A percentile compares a stretch with the other conserved stretches of the same genome.
Evolutionary conservation across 2,888 invertebrate genomes (phyloP).

Genomic region (Cheilosia grossa): DNA sequence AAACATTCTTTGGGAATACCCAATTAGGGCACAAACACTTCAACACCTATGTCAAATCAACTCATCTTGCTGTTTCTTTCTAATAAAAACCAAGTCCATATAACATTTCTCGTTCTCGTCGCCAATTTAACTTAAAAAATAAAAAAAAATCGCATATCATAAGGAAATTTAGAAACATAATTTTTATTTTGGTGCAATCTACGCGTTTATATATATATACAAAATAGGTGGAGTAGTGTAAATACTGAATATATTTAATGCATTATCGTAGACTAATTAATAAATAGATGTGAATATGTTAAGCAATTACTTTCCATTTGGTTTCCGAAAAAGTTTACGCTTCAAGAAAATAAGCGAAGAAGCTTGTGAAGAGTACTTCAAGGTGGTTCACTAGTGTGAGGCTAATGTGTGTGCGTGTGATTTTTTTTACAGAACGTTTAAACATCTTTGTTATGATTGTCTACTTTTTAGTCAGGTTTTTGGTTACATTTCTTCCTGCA

Average conservation of each 20-base stretch:
- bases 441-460: background rate
- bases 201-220: slow-evolving; percentile 45
- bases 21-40: slow-evolving; percentile 34
- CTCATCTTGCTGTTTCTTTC: slow-evolving; percentile 24
- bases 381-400: background rate
- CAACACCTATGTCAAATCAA: background rate
- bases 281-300: slow-evolving; percentile 36
- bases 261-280: slow-evolving; percentile 40
- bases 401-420: background rate
- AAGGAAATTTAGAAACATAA: slow-evolving; percentile 55
- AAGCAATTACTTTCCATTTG: slow-evolving; percentile 38
- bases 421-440: background rate
- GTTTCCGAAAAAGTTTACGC: slow-evolving; percentile 29
- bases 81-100: background rate
- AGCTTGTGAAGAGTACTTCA: slow-evolving; percentile 27
- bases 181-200: slow-evolving; percentile 71
- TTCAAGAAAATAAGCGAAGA: slow-evolving; percentile 21
- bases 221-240: slow-evolving; percentile 49
- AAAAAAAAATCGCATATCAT: slow-evolving; percentile 68
- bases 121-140: slow-evolving; percentile 43
- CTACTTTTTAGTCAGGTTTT: background rate
- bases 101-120: slow-evolving; percentile 11
- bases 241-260: slow-evolving; percentile 56
- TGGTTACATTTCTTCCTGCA: background rate
- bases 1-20: background rate